phyloP scores from a whole-genome alignment of 2,113 vertebrate genomes.

The Collichthys lucidus region DNA sequence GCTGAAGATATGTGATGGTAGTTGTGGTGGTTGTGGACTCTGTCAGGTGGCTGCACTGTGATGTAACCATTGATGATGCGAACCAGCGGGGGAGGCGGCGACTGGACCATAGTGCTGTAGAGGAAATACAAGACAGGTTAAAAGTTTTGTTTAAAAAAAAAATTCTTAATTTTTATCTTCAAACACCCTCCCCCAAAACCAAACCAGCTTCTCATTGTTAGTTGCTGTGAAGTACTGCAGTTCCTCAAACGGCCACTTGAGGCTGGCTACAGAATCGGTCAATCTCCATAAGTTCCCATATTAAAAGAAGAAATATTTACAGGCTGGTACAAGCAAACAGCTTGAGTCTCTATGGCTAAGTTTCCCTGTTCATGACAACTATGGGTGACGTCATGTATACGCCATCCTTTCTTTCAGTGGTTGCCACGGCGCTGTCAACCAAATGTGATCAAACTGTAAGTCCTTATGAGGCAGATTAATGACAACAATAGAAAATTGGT shows the following conservation, averaged over 20 bases:
- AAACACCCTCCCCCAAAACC: background rate
- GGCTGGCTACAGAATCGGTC: too few relatives aligned
- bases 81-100: conserved; percentile 82
- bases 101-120: conserved; percentile 80
- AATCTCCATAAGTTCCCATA: too few relatives aligned
- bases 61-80: conserved; percentile 87
- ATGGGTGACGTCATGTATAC: too few relatives aligned
- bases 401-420: too few relatives aligned
- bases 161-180: background rate
- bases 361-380: too few relatives aligned
- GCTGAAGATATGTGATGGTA: conserved; percentile 64
- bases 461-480: background rate
- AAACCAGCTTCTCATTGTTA: background rate
- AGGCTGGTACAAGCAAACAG: too few relatives aligned
- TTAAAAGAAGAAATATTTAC: too few relatives aligned
- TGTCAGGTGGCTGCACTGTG: conserved; percentile 77
- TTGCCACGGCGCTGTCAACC: background rate
- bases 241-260: too few relatives aligned
- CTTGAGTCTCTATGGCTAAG: too few relatives aligned
- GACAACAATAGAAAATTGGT: too few relatives aligned
- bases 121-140: conserved; percentile 41
- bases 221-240: too few relatives aligned
- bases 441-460: background rate
- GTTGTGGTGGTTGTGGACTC: conserved; percentile 39
- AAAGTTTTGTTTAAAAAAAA: background rate